Conservation (phyloP, 2,797 vertebrate species). For the Anguilla megastoma region DNA sequence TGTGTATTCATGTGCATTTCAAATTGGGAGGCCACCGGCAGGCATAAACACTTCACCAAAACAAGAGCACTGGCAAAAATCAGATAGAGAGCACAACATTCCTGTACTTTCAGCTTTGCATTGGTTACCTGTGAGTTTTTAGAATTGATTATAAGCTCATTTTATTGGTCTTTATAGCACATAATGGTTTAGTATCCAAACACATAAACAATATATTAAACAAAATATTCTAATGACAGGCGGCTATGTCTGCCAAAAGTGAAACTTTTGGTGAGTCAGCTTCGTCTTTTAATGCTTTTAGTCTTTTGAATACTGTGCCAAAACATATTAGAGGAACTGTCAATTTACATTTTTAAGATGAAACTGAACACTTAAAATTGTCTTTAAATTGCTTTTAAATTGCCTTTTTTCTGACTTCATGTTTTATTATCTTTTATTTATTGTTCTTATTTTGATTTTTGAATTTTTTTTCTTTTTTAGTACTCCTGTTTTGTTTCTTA, state of each 20-base stretch:
- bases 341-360: not conserved
- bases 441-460: not conserved
- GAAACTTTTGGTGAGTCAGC: not conserved
- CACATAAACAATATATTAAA: not conserved
- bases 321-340: not conserved
- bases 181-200: not conserved
- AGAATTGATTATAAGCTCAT: not conserved
- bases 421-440: not conserved
- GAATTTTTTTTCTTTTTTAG: not conserved
- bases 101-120: too few species aligned
- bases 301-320: not conserved
- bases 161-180: not conserved
- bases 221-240: not conserved
- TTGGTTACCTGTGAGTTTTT: too few species aligned
- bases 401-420: too few species aligned
- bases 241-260: not conserved
- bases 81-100: too few species aligned
- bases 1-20: not conserved
- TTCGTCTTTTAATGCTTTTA: not conserved
- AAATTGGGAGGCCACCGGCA: not conserved
- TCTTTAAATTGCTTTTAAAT: not conserved
- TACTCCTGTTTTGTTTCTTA: not conserved
- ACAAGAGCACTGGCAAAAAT: not conserved
- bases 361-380: not conserved
- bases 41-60: not conserved